Percentiles rank a stretch among this genome's conserved stretches.
These are phyloP conservation scores for Micromussa lordhowensis DNA, from an alignment of 92 coral and sea anemone genomes.

Conservation along the genomic window DNA sequence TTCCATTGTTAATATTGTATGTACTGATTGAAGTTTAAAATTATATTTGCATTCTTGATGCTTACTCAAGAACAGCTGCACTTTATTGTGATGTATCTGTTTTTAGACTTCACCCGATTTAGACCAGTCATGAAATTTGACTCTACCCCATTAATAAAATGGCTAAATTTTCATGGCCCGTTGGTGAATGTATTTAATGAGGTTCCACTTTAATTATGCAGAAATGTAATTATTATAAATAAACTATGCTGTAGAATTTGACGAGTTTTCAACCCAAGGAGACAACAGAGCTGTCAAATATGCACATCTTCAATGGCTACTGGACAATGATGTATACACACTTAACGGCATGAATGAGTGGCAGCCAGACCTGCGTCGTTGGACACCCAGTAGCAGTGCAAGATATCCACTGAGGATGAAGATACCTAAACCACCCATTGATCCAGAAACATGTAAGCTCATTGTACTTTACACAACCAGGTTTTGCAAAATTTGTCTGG, in stretches of 20 bases:
- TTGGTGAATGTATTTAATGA: no score
- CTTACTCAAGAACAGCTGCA: no score
- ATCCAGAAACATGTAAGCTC: conserved; percentile 78
- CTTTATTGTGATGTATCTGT: no score
- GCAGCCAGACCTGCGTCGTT: conserved; percentile 60
- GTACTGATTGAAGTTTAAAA: no score
- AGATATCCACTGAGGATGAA: conserved; percentile 76
- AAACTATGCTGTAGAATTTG: conserved; percentile 55
- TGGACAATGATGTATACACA: conserved; percentile 73
- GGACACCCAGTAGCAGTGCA: conserved; percentile 82
- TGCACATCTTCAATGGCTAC: conserved; percentile 85
- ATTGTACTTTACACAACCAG: neutral
- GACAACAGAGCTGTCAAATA: conserved; percentile 77
- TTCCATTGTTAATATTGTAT: no score
- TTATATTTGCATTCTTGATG: no score
- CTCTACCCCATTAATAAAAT: no score
- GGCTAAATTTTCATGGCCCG: no score
- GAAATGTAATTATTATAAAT: neutral
- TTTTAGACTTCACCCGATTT: no score
- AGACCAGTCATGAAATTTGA: no score
- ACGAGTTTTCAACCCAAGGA: conserved; percentile 59
- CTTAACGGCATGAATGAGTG: conserved; percentile 53
- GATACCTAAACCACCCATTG: conserved; percentile 48
- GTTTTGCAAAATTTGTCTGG: no score
- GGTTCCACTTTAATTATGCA: no score